These are phyloP conservation scores for Poecilus cupreus DNA, from an alignment of 2,888 invertebrate genomes.

Conservation along the genomic window DNA sequence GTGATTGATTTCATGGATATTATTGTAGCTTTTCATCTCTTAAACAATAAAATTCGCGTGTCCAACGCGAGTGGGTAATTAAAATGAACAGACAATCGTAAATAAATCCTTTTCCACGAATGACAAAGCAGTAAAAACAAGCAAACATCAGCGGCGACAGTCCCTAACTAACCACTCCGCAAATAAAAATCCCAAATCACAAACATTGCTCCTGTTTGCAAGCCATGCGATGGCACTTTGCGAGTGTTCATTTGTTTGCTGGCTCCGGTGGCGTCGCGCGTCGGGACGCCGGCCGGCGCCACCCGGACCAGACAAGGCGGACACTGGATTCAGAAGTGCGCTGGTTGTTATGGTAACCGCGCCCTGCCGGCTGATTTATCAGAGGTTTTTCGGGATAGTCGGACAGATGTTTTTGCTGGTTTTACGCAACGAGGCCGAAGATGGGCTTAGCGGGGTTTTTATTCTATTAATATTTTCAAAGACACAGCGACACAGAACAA, in stretches of 20 bases:
- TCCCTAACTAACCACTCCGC: background rate
- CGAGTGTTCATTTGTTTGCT: constrained; percentile 13
- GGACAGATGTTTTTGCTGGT: constrained; percentile 12
- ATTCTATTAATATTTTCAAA: too few relatives aligned
- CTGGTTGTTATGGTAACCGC: constrained; percentile 27
- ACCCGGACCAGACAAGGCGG: background rate
- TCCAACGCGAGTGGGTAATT: too few relatives aligned
- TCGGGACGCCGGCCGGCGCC: constrained; percentile 5
- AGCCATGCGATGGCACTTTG: background rate
- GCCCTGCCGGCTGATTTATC: constrained; percentile 23
- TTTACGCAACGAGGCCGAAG: background rate
- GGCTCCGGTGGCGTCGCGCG: background rate
- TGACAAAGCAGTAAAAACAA: background rate
- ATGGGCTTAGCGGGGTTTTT: background rate
- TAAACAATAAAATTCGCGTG: too few relatives aligned
- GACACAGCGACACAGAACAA: background rate
- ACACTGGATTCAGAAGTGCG: constrained; percentile 9
- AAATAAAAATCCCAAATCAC: constrained; percentile 14
- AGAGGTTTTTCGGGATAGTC: constrained; percentile 2
- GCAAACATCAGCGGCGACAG: background rate
- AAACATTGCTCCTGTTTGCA: background rate
- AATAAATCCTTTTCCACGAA: too few relatives aligned
- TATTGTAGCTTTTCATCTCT: too few relatives aligned
- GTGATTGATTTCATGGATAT: too few relatives aligned
- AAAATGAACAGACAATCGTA: too few relatives aligned